Base-by-base conservation (phyloP, 30 jellyfish, hydroid and myxozoan genomes). In the Turritopsis rubra region DNA sequence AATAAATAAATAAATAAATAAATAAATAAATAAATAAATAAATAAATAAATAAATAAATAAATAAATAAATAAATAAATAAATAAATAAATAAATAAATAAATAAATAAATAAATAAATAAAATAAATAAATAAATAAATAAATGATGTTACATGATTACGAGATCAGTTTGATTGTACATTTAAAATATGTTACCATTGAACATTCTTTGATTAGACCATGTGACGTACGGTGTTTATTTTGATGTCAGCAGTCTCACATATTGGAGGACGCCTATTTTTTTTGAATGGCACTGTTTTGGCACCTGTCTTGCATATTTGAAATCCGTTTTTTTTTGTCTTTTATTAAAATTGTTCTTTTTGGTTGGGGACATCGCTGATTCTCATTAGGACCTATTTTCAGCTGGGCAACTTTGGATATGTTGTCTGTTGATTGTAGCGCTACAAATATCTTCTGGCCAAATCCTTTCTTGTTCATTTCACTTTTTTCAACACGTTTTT, bases 381-480 rank as follows among this genome's bases (percentile, higher is more conserved):
- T 53, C 18, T 21, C 53, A 7, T 80, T 52, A 17, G 53, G 21
- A 20, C 94, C 95, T 0, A 91, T 91, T 83, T 87, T 87, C 83
- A 91, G 83, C 21, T 91, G 92, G 21, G 97, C 97, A 7, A 91
- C 81, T 81, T 87, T 91, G 82, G 84, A 83, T n/a, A 26, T 52
- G 27, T 65, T 30, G 52, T 80, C 78, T 17, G 20, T 80, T 1
- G 41, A 31, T 26, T 52, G 21, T 53, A 19, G 18, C 5, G 81
- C 52, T 21, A 80, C 54, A n/a, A 52, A 30, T 80, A 31, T 80
- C 23, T 65, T 21, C 53, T 53, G 78, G 29, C 16, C 81, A 9
- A 24, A 74, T n/a, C 82, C 16, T 16, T 23, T 7, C 21, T 74
- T 74, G 21, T 80, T 95, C 27, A 87, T 91, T 0, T 87, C 86